A percentile compares a stretch with the other conserved stretches of the same genome.
Conservation (phyloP, 1,140 invertebrate genomes). For the Diorhabda carinulata region DNA sequence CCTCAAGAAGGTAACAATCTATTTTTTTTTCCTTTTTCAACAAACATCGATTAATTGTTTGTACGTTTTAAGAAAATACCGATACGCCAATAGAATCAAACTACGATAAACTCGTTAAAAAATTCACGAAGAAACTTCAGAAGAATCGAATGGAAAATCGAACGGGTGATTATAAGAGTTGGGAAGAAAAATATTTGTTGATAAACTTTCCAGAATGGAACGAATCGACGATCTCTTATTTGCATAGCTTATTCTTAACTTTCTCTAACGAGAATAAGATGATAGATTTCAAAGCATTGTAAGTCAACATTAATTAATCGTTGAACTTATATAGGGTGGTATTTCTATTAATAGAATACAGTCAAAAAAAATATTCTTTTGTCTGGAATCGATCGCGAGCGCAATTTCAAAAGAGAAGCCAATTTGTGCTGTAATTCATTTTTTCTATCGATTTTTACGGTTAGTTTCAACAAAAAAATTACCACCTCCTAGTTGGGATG, state of each 20-base stretch:
- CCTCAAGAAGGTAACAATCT: neutral
- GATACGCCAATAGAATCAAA: slow-evolving; percentile 4
- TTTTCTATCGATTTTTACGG: too few species aligned
- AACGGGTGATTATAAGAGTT: slow-evolving; percentile 8
- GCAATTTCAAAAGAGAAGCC: too few species aligned
- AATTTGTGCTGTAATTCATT: too few species aligned
- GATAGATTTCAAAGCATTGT: slow-evolving; percentile 54
- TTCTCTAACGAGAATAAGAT: slow-evolving; percentile 55
- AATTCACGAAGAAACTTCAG: slow-evolving; percentile 53
- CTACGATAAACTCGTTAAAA: slow-evolving; percentile 47
- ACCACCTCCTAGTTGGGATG: too few species aligned
- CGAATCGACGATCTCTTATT: slow-evolving; percentile 52
- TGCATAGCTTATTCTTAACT: slow-evolving; percentile 52
- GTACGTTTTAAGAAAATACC: neutral
- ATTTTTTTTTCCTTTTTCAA: neutral
- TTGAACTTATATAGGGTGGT: neutral
- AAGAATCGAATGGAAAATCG: slow-evolving; percentile 15
- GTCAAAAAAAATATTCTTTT: too few species aligned
- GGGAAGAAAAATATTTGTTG: slow-evolving; percentile 45
- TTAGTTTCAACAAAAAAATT: too few species aligned
- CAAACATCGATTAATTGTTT: neutral
- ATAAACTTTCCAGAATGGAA: slow-evolving; percentile 52
- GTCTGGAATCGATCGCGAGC: too few species aligned
- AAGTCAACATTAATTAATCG: slow-evolving; percentile 34
- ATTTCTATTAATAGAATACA: too few species aligned